A percentile compares a stretch with the other conserved stretches of the same genome.
These are phyloP conservation scores for Drosophila siamana DNA, from an alignment of 2,888 invertebrate genomes.

Conservation along the genomic window DNA sequence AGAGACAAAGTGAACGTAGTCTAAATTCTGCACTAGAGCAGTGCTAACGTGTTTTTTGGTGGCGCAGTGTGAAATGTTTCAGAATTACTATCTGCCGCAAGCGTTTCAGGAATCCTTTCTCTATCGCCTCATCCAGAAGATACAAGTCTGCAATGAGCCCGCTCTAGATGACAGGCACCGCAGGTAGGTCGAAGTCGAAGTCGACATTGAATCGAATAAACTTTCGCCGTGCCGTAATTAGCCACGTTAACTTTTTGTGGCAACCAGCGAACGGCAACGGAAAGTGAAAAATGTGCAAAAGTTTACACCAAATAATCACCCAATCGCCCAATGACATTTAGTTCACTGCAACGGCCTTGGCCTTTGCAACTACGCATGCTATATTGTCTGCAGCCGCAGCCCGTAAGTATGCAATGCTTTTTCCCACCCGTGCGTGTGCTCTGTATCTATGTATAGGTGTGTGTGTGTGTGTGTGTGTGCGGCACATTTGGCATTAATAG, in stretches of 20 bases:
- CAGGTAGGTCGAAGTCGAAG: constrained; percentile 64
- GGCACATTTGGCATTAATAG: constrained; percentile 76
- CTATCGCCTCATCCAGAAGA: constrained; percentile 69
- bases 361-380: constrained; percentile 66
- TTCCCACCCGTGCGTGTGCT: constrained; percentile 37
- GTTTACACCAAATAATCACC: constrained; percentile 30
- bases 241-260: constrained; percentile 54
- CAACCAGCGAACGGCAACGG: constrained; percentile 44
- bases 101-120: constrained; percentile 68
- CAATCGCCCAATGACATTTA: constrained; percentile 68
- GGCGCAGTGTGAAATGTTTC: constrained; percentile 62
- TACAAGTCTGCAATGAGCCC: constrained; percentile 74
- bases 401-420: constrained; percentile 48
- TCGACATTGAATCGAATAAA: constrained; percentile 32
- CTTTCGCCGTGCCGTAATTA: constrained; percentile 58
- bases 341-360: constrained; percentile 61
- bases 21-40: constrained; percentile 35
- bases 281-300: constrained; percentile 66
- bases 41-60: constrained; percentile 36
- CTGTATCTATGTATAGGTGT: too few species aligned
- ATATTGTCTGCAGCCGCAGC: constrained; percentile 43
- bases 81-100: constrained; percentile 64
- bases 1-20: constrained; percentile 34
- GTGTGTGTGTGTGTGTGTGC: constrained; percentile 24
- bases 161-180: constrained; percentile 38